Conservation (phyloP, 2,888 invertebrate species). For the Gryllus longicercus region DNA sequence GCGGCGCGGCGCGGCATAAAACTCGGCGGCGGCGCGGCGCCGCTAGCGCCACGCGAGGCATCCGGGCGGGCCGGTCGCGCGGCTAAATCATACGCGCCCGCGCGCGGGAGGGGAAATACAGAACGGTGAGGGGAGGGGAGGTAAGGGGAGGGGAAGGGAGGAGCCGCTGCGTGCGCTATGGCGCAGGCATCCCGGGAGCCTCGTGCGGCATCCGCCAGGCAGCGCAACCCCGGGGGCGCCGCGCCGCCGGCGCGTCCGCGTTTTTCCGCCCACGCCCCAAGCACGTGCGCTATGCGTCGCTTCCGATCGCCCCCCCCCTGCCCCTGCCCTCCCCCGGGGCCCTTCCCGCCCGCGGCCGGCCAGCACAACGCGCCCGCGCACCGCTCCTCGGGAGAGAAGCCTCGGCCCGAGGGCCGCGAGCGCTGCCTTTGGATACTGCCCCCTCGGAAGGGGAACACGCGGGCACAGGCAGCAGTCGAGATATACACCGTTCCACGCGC, state of each 20-base stretch:
- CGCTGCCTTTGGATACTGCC: no score
- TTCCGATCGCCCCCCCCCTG: neutral
- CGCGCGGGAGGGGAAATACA: neutral
- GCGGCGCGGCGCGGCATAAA: neutral
- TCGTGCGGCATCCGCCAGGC: neutral
- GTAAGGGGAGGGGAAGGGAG: neutral
- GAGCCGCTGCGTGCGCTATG: neutral
- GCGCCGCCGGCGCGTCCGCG: neutral
- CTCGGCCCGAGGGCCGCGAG: no score
- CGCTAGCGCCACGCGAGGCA: neutral
- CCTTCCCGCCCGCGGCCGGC: no score
- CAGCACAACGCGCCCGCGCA: no score
- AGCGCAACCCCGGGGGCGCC: neutral
- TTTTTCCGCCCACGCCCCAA: neutral
- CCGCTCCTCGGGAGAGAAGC: no score
- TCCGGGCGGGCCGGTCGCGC: neutral
- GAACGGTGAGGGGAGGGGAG: neutral
- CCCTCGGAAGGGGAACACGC: no score
- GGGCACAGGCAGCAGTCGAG: no score
- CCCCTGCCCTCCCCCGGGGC: no score
- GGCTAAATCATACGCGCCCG: conserved; percentile 4
- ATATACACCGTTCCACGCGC: no score
- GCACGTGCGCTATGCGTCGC: conserved; percentile 6
- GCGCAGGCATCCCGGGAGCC: neutral
- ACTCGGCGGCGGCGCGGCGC: neutral